These are phyloP conservation scores for Girardia tigrina DNA, from an alignment of 2,888 invertebrate genomes.

Conservation along the genomic window DNA sequence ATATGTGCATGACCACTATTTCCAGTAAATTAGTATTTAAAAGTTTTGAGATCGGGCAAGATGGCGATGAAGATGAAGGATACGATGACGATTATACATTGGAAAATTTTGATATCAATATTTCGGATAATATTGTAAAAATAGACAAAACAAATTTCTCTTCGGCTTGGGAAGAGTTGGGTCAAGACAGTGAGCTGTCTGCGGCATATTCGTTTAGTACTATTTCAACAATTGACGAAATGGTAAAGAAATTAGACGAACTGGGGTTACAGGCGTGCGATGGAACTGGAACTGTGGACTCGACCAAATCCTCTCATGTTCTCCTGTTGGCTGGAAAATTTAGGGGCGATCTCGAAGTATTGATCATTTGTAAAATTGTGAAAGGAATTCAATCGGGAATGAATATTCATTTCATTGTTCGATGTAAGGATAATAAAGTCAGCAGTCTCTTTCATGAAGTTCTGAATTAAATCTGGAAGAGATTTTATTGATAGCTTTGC, in stretches of 20 bases:
- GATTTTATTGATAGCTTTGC: too few relatives aligned
- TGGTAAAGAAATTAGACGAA: constrained; percentile 66
- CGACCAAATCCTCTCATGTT: constrained; percentile 68
- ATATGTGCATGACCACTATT: constrained; percentile 58
- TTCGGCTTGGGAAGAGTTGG: constrained; percentile 65
- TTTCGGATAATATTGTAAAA: constrained; percentile 71
- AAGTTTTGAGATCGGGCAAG: constrained; percentile 79
- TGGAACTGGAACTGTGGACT: constrained; percentile 66
- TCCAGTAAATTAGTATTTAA: constrained; percentile 81
- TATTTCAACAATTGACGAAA: constrained; percentile 64
- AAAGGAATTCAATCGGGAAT: neutral
- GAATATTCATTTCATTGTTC: neutral
- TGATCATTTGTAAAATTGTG: constrained; percentile 68
- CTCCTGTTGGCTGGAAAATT: constrained; percentile 70
- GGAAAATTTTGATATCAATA: constrained; percentile 73
- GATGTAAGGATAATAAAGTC: neutral
- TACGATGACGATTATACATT: constrained; percentile 82
- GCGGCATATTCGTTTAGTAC: constrained; percentile 79
- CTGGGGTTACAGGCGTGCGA: constrained; percentile 73
- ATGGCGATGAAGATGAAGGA: constrained; percentile 76
- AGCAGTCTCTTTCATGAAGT: neutral
- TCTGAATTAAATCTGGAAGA: constrained; percentile 39
- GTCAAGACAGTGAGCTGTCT: constrained; percentile 61
- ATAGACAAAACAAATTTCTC: constrained; percentile 65
- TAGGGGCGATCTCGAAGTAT: constrained; percentile 73